Conservation (phyloP, 2,113 vertebrate genomes). For the Clinocottus analis region DNA sequence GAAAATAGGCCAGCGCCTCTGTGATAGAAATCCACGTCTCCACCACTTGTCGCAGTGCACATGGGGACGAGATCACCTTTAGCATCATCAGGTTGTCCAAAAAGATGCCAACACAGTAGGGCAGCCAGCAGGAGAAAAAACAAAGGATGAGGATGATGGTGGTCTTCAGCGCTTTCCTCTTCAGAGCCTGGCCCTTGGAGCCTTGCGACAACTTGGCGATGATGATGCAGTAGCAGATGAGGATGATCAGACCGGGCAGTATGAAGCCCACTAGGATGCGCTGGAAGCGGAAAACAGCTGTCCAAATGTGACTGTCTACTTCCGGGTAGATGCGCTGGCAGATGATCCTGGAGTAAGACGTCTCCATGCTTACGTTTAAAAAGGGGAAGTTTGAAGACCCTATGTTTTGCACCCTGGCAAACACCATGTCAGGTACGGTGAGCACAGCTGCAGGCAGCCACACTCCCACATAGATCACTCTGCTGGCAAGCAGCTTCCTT, state of each 20-base stretch:
- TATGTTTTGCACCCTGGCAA: constrained; percentile 80
- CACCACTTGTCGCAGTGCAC: constrained; percentile 85
- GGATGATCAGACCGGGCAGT: constrained; percentile 93
- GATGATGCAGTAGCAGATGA: constrained; percentile 97
- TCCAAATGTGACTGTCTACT: constrained; percentile 78
- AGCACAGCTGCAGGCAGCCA: constrained; percentile 94
- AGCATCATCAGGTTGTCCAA: constrained; percentile 90
- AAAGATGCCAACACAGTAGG: constrained; percentile 92
- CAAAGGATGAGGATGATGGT: constrained; percentile 95
- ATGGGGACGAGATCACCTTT: constrained; percentile 83
- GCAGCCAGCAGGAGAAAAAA: constrained; percentile 97
- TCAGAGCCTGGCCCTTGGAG: constrained; percentile 90
- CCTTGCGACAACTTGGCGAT: constrained; percentile 91
- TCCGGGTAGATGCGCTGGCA: constrained; percentile 92
- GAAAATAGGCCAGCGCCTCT: constrained; percentile 94
- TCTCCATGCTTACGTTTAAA: constrained; percentile 4
- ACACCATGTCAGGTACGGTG: constrained; percentile 93
- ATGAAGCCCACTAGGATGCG: constrained; percentile 94
- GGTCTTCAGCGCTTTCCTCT: constrained; percentile 96
- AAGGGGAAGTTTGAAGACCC: constrained; percentile 36
- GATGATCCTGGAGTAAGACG: constrained; percentile 62
- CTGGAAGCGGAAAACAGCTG: constrained; percentile 90
- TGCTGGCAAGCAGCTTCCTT: constrained; percentile 90
- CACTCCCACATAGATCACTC: constrained; percentile 91
- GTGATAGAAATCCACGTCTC: constrained; percentile 93